A percentile compares a stretch with the other conserved stretches of the same genome.
These are phyloP conservation scores for Sorex fumeus DNA, from an alignment of 2,113 vertebrate genomes.

Conservation along the genomic window DNA sequence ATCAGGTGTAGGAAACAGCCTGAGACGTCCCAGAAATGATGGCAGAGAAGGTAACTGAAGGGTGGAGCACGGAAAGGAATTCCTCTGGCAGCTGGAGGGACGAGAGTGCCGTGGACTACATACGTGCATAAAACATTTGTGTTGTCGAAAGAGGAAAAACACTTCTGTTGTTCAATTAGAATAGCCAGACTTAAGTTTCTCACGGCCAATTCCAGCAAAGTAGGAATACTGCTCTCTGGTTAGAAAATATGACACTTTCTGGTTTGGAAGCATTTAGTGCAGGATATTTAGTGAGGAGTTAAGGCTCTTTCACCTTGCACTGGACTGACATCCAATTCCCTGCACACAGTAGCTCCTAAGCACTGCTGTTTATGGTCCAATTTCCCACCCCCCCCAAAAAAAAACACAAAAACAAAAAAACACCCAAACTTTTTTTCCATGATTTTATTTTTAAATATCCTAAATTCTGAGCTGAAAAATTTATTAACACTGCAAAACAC, in stretches of 20 bases:
- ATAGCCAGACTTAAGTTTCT: conserved; percentile 47
- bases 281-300: no score
- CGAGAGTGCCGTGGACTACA: background rate
- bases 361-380: no score
- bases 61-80: background rate
- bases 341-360: no score
- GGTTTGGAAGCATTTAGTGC: no score
- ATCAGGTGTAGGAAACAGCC: background rate
- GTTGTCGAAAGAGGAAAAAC: conserved; percentile 33
- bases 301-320: no score
- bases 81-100: background rate
- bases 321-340: no score
- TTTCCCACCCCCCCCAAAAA: no score
- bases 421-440: background rate
- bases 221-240: conserved; percentile 43
- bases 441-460: conserved; percentile 70
- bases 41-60: background rate
- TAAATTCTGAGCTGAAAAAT: conserved; percentile 57
- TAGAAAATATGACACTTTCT: conserved; percentile 53
- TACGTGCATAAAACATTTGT: background rate
- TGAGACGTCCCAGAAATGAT: no score
- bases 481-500: conserved; percentile 57
- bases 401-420: no score
- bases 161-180: conserved; percentile 35
- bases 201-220: conserved; percentile 54